Evolutionary conservation across 2,797 vertebrate species (phyloP).

Genomic region (Sebastes hopkinsi): DNA sequence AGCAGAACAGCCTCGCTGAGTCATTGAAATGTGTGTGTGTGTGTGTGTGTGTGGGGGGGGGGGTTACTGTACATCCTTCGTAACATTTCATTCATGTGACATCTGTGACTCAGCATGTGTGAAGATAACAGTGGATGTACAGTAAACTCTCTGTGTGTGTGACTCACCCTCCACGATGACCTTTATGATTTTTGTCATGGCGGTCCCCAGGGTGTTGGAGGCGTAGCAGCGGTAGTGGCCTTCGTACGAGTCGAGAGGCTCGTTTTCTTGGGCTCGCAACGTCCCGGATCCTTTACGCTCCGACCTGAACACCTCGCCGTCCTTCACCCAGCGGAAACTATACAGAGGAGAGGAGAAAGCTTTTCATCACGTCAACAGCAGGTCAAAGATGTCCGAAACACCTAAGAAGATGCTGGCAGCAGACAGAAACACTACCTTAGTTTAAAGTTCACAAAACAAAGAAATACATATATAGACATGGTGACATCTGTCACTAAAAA

Average conservation of each 20-base stretch:
- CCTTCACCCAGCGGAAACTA: conserved; percentile 76
- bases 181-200: conserved; percentile 47
- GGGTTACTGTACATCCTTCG: background rate
- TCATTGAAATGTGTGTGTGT: conserved; percentile 24
- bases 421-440: background rate
- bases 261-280: background rate
- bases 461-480: background rate
- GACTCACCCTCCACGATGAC: conserved; percentile 72
- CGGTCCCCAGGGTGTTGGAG: conserved; percentile 71
- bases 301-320: conserved; percentile 5
- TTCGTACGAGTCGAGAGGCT: conserved; percentile 22
- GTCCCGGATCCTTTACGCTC: background rate
- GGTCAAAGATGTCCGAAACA: background rate
- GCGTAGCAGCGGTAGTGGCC: conserved; percentile 71
- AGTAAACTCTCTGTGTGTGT: background rate
- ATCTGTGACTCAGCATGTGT: conserved; percentile 10
- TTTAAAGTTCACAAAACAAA: background rate
- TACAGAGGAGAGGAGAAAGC: background rate
- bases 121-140: background rate
- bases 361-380: background rate
- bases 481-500: background rate
- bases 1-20: conserved; percentile 52
- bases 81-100: background rate
- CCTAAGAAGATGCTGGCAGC: too few relatives aligned
- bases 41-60: background rate